Evolutionary conservation across 35 echinoderm and acorn worm genomes (phyloP), one percentile per base, ranked within the genome.

Genomic region (Patiria miniata): DNA sequence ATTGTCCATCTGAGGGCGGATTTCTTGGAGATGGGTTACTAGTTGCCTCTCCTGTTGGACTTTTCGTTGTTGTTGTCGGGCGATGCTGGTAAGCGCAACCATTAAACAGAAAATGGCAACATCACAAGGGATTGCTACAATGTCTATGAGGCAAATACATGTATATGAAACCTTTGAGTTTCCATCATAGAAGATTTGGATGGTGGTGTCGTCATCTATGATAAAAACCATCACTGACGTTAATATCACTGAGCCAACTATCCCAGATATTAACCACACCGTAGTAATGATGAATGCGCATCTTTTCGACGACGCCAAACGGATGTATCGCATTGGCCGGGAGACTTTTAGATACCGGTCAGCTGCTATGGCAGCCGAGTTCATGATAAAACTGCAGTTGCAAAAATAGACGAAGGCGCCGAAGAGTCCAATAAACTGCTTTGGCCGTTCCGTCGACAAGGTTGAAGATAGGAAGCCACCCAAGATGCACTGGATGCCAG

Each of bases 271-370:
- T 30, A 10, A 26, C 65, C 65, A 73, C 2, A 73, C 3, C 65
- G 29, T 10, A 73, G 14, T 0, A 26, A 73, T 26, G 34, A 30
- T 23, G 29, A 73, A 73, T 34, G 26, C 65, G 29, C 65, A 32
- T 23, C 34, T 73, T 36, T 73, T 73, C 21, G 34, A 14, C 8
- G 65, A 73, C 6, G 34, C 65, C 65, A 73, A 14, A 23, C 65
- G 65, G 26, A 73, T 15, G 29, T 73, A 73, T 23, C 29, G 19
- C 65, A 73, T 22, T 16, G 65, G 65, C 1, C 26, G 65, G 26
- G 65, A 73, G 65, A 73, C 65, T 30, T 73, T 73, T 26, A 73
- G 29, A 30, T 73, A 73, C 19, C 65, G 65, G 34, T 73, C 65
- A 4, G 65, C 26, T 5, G 65, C 65, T 12, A 73, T 73, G 65